A percentile compares a stretch with the other conserved stretches of the same genome.
These are phyloP conservation scores for Oryzias curvinotus DNA, from an alignment of 2,113 vertebrate species.

Conservation along the genomic window DNA sequence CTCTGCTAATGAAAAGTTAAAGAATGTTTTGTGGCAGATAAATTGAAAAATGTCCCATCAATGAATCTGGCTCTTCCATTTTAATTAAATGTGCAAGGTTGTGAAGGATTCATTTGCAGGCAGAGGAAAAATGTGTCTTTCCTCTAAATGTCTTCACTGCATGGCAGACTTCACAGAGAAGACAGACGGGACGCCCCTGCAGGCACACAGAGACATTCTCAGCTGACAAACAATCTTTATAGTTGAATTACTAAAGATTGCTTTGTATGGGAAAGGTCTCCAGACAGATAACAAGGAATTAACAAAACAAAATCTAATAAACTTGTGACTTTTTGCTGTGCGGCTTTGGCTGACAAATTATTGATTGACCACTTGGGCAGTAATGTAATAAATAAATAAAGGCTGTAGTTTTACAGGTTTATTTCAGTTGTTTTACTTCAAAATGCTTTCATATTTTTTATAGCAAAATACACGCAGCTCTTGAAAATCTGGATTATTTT, in stretches of 20 bases:
- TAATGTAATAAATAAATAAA: constrained; percentile 39
- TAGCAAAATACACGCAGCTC: too few relatives aligned
- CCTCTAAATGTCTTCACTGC: constrained; percentile 54
- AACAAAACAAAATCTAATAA: constrained; percentile 38
- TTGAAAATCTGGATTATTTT: too few relatives aligned
- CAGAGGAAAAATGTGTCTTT: constrained; percentile 28
- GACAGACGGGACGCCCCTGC: constrained; percentile 38
- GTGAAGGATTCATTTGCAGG: constrained; percentile 63
- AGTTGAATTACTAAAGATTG: constrained; percentile 65
- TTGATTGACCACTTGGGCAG: constrained; percentile 8
- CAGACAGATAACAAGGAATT: constrained; percentile 41
- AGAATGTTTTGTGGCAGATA: constrained; percentile 32
- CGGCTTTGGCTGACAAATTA: constrained; percentile 33
- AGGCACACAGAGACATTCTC: constrained; percentile 10
- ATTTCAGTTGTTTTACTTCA: not conserved
- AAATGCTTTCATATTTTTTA: too few relatives aligned
- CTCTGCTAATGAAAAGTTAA: constrained; percentile 38
- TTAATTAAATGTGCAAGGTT: constrained; percentile 56
- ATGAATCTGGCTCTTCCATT: constrained; percentile 47
- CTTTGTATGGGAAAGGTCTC: constrained; percentile 50
- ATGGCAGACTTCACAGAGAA: constrained; percentile 36
- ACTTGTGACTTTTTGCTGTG: constrained; percentile 27
- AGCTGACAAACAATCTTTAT: constrained; percentile 36
- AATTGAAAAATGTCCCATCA: constrained; percentile 28
- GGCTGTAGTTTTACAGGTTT: not conserved